Conservation (phyloP, 2,797 vertebrate genomes). For the Pelochelys cantorii region DNA sequence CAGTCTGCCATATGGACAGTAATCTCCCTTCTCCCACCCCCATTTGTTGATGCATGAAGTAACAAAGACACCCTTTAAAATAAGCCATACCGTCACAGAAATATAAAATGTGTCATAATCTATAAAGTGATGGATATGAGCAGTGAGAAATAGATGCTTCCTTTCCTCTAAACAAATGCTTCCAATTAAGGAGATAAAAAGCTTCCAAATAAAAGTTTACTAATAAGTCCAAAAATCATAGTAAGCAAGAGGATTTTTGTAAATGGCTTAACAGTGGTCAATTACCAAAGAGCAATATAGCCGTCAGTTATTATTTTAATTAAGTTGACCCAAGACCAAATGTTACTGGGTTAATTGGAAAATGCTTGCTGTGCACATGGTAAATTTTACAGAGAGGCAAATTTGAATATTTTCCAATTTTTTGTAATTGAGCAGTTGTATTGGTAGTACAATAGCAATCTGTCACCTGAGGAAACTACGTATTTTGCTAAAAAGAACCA, state of each 20-base stretch:
- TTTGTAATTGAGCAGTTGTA: neutral
- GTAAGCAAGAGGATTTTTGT: neutral
- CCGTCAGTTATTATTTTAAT: neutral
- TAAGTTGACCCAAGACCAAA: neutral
- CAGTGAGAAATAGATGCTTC: neutral
- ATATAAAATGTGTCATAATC: neutral
- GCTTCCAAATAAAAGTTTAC: neutral
- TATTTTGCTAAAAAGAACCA: neutral
- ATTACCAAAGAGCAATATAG: neutral
- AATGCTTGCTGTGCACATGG: neutral
- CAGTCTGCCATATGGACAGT: neutral
- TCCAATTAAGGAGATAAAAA: neutral
- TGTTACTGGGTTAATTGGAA: neutral
- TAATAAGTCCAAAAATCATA: neutral
- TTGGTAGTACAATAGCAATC: neutral
- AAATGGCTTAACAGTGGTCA: neutral
- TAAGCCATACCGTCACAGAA: neutral
- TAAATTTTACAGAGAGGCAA: neutral
- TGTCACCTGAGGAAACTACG: neutral
- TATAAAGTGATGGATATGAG: neutral
- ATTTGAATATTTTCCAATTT: neutral
- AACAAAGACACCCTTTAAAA: neutral
- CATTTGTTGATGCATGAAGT: neutral
- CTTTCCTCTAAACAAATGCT: neutral
- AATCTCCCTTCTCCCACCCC: neutral